Conservation (phyloP, 2,113 vertebrate species). For the Prolemur simus region DNA sequence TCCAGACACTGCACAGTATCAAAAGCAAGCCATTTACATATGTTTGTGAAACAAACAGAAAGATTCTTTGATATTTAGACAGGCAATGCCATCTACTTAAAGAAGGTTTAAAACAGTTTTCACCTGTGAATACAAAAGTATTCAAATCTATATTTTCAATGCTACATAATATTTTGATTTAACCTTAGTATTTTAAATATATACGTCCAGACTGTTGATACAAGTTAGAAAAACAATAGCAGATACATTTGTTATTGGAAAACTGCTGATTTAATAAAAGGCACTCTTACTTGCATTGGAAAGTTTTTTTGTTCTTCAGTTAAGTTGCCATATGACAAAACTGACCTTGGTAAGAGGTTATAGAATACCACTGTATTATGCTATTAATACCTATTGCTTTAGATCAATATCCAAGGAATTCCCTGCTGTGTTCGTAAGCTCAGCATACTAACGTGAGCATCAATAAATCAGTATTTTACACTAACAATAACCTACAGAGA, state of each 20-base stretch:
- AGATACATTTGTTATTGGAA: neutral
- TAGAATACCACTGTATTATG: slow-evolving; percentile 70
- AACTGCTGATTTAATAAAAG: slow-evolving; percentile 21
- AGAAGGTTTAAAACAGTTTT: neutral
- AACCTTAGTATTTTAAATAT: neutral
- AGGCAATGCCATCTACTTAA: neutral
- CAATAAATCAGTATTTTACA: slow-evolving; percentile 79
- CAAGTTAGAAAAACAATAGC: neutral
- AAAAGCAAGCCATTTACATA: neutral
- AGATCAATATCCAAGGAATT: slow-evolving; percentile 79
- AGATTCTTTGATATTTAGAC: neutral
- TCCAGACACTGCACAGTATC: neutral
- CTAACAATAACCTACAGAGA: slow-evolving; percentile 69
- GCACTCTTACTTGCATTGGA: slow-evolving; percentile 36
- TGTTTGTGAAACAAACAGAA: neutral
- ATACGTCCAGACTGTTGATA: neutral
- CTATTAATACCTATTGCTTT: slow-evolving; percentile 78
- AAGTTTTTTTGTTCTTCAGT: slow-evolving; percentile 40
- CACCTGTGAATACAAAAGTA: neutral
- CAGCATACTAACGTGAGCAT: slow-evolving; percentile 63
- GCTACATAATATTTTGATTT: neutral
- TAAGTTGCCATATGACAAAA: slow-evolving; percentile 74
- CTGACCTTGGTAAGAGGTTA: slow-evolving; percentile 74
- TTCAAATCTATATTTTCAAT: neutral
- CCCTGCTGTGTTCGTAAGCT: slow-evolving; percentile 75